Percentiles rank a stretch among this genome's conserved stretches.
phyloP scores from a whole-genome alignment of 64 coral and sea anemone genomes.

The Stichodactyla mertensii region DNA sequence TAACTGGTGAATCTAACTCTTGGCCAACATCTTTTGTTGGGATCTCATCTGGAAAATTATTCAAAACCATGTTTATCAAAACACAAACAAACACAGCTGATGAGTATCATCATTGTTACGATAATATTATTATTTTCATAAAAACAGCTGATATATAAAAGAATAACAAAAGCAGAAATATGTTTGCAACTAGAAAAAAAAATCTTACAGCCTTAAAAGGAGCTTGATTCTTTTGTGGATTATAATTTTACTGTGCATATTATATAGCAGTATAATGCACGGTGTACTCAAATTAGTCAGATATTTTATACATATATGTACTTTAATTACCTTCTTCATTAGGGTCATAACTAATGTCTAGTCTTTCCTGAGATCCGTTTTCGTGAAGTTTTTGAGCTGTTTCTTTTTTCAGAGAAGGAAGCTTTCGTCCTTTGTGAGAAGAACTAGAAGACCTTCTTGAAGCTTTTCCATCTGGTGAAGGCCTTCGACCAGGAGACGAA shows the following conservation, averaged over 20 bases:
- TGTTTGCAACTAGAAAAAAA: too few species aligned
- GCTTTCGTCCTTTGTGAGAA: constrained; percentile 7
- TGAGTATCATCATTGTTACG: neutral
- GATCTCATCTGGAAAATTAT: constrained; percentile 12
- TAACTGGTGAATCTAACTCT: neutral
- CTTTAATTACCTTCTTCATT: neutral
- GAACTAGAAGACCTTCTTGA: neutral
- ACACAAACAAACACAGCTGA: neutral
- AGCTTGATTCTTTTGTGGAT: too few species aligned
- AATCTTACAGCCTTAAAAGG: too few species aligned
- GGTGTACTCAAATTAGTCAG: too few species aligned
- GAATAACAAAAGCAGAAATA: neutral
- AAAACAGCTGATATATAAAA: neutral
- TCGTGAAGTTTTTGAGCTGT: neutral
- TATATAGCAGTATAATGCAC: neutral
- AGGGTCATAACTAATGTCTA: neutral
- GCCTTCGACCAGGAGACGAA: constrained; percentile 21
- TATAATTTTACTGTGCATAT: neutral
- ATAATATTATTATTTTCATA: neutral
- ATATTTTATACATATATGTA: neutral
- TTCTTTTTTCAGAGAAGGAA: constrained; percentile 24
- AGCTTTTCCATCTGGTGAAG: neutral
- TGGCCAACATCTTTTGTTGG: neutral
- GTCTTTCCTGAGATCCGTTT: constrained; percentile 3
- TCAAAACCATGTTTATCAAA: neutral